phyloP scores from a whole-genome alignment of 2,113 vertebrate genomes.

The Oplegnathus fasciatus region DNA sequence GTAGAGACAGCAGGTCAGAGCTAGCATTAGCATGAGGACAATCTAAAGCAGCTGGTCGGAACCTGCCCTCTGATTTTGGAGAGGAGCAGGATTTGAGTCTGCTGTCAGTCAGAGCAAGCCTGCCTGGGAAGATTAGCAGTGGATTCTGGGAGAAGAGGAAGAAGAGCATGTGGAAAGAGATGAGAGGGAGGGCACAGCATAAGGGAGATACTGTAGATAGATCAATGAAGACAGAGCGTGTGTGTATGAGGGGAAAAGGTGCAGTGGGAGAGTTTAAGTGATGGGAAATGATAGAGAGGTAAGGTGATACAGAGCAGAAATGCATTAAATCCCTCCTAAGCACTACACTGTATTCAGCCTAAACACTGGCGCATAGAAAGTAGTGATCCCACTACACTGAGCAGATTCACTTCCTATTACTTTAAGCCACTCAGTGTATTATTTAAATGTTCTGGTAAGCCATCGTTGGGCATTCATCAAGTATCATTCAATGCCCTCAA shows the following conservation, averaged over 20 bases:
- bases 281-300: constrained; percentile 26
- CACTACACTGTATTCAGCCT: constrained; percentile 19
- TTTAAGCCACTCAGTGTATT: constrained; percentile 8
- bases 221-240: not conserved
- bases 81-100: not conserved
- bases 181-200: constrained; percentile 3
- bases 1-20: constrained; percentile 63
- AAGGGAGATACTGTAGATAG: not conserved
- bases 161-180: not conserved
- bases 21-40: constrained; percentile 47
- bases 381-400: not conserved
- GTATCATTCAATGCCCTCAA: not conserved
- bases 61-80: constrained; percentile 29
- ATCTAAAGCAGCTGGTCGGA: constrained; percentile 37
- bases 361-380: not conserved
- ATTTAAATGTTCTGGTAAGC: constrained; percentile 27
- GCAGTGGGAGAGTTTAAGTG: constrained; percentile 21
- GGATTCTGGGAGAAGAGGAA: constrained; percentile 16
- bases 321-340: constrained; percentile 25
- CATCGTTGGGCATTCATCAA: not conserved
- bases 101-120: constrained; percentile 20
- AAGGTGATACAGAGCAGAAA: constrained; percentile 19
- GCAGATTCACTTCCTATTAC: constrained; percentile 18
- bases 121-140: constrained; percentile 15
- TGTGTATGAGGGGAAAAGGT: not conserved